phyloP scores from a whole-genome alignment of 2,888 invertebrate species.

The Campaea margaritaria region DNA sequence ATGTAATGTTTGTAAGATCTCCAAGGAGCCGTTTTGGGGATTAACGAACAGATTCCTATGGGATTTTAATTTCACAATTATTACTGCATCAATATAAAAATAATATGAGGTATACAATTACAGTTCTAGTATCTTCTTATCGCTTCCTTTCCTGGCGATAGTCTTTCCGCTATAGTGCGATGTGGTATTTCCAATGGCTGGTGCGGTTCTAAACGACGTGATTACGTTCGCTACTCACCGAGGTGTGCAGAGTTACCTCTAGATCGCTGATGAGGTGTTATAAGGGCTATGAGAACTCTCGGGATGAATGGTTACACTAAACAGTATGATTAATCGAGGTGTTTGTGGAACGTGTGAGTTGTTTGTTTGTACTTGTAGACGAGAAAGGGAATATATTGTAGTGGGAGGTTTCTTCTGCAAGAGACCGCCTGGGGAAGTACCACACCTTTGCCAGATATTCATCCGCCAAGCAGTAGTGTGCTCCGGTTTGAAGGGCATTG shows the following conservation, averaged over 20 bases:
- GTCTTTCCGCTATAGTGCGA: background rate
- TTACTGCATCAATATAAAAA: too few species aligned
- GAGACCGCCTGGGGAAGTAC: too few species aligned
- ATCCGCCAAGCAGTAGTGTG: too few species aligned
- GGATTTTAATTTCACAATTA: too few species aligned
- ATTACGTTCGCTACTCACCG: too few species aligned
- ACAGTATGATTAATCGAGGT: slow-evolving; percentile 14
- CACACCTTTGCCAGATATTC: too few species aligned
- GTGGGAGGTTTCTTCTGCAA: too few species aligned
- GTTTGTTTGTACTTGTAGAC: background rate
- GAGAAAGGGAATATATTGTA: background rate
- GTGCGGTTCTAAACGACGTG: slow-evolving; percentile 1
- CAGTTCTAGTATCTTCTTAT: too few species aligned
- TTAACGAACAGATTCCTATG: too few species aligned
- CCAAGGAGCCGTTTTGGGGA: too few species aligned
- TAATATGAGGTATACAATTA: background rate
- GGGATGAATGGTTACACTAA: slow-evolving; percentile 10
- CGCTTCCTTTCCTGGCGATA: too few species aligned
- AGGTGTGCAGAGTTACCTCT: background rate
- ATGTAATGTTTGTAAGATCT: background rate
- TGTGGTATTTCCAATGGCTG: background rate
- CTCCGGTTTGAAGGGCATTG: too few species aligned
- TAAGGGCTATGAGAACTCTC: slow-evolving; percentile 18
- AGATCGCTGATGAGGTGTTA: slow-evolving; percentile 26
- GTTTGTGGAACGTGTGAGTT: slow-evolving; percentile 12